Evolutionary conservation across 2,797 vertebrate genomes (phyloP), one percentile per base, ranked within the genome.

Genomic region (Coccyzus lansbergi): DNA sequence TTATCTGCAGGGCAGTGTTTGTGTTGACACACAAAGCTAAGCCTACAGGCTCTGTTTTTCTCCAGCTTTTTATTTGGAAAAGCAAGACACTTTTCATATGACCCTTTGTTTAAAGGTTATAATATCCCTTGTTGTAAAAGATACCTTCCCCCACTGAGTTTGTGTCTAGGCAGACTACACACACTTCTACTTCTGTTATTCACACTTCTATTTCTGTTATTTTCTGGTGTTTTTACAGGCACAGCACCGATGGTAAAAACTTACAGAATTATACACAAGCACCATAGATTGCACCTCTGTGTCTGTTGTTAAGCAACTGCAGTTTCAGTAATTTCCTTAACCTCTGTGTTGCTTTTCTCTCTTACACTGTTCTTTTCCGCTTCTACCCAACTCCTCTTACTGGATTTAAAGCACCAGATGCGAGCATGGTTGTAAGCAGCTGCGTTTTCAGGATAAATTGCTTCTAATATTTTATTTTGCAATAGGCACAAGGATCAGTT

Each of bases 291-390:
- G 90, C 49, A 51, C 20, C 60, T 72, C 44, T 60, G 8, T 51
- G 15, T 53, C 56, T 46, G 42, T 84, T 86, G 67, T 93, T 93
- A 60, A 40, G 69, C 56, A 86, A 75, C 48, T 49, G 29, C 17
- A 28, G 59, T 92, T 78, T 92, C 51, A 74, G 31, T 79, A 33
- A 82, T 86, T 91, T 92, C 79, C 72, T 89, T 63, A 56, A 17
- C 10, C 19, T 64, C 42, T 36, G 28, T 36, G 38, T 74, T 90
- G 34, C 33, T 72, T 95, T 71, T 93, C 38, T 21, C 12, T 88
- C 34, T 90, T 85, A 53, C 7, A 51, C 10, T 29, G 12, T 78
- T 84, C 36, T 60, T 93, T 92, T 76, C 40, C 88, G 22, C 36
- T 70, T 21, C 4, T 48, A 71, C 34, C 33, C 34, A 74, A 7